Evolutionary conservation across 2,797 vertebrate genomes (phyloP).

Genomic region (Ctenochaetus hawaiiensis): DNA sequence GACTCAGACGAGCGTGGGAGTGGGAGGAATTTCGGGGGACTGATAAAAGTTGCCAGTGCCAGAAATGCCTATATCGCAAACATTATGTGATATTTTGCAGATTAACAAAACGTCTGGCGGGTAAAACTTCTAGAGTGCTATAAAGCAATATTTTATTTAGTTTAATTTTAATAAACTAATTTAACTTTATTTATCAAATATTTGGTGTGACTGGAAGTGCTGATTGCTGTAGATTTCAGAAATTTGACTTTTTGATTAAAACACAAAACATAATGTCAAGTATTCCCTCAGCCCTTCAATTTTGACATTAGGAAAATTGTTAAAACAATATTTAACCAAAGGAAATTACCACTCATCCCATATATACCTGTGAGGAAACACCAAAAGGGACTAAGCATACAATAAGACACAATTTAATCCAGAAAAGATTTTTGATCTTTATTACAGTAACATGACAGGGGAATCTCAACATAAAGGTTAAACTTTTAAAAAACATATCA

Average conservation of each 20-base stretch:
- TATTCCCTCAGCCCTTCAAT: neutral
- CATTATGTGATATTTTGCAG: neutral
- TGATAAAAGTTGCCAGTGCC: slow-evolving; percentile 11
- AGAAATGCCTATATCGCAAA: neutral
- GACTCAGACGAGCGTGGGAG: slow-evolving; percentile 21
- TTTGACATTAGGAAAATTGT: neutral
- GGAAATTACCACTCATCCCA: neutral
- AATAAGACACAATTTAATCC: slow-evolving; percentile 27
- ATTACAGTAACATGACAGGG: slow-evolving; percentile 72
- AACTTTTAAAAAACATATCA: slow-evolving; percentile 34
- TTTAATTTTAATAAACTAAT: too few relatives aligned
- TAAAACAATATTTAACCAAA: neutral
- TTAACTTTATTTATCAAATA: neutral
- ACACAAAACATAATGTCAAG: neutral
- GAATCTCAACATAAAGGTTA: slow-evolving; percentile 59
- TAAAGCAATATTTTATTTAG: too few relatives aligned
- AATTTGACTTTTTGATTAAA: neutral
- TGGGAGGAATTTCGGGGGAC: slow-evolving; percentile 9
- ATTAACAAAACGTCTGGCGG: neutral
- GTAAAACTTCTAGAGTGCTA: neutral
- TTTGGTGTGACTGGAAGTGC: neutral
- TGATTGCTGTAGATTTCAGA: neutral
- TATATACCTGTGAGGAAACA: neutral
- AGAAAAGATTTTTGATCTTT: slow-evolving; percentile 73
- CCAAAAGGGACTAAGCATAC: neutral